A percentile compares a stretch with the other conserved stretches of the same genome.
Evolutionary conservation across 2,888 invertebrate genomes (phyloP).

Genomic region (Ophioninae sp.): DNA sequence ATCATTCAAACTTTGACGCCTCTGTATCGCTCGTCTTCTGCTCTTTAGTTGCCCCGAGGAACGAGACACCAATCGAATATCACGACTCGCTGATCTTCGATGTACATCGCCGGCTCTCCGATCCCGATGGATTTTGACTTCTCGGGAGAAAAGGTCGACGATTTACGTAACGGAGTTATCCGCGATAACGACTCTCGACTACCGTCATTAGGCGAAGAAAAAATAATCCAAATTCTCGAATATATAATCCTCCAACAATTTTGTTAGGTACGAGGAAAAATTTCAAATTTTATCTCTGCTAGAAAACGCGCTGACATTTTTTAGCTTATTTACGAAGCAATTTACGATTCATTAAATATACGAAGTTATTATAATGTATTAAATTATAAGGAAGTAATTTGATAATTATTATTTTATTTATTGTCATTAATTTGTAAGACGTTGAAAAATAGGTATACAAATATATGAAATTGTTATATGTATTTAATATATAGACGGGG

Average conservation of each 20-base stretch:
- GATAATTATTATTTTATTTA: neutral
- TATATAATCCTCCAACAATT: too few species aligned
- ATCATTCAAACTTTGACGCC: neutral
- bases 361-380: too few species aligned
- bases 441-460: neutral
- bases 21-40: neutral
- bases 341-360: too few species aligned
- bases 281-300: neutral
- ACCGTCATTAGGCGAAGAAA: neutral
- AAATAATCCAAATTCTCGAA: too few species aligned
- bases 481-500: neutral
- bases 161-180: constrained; percentile 50
- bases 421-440: neutral
- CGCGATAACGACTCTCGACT: constrained; percentile 23
- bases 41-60: neutral
- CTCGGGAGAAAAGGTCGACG: constrained; percentile 39
- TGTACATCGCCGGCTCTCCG: neutral
- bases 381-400: too few species aligned
- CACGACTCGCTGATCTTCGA: neutral
- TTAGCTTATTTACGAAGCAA: too few species aligned
- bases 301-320: too few species aligned
- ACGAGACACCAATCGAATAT: constrained; percentile 18
- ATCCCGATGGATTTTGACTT: constrained; percentile 48
- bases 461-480: neutral
- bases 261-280: neutral